Base-by-base conservation (phyloP, 2,113 vertebrate species). In the Thamnaconus septentrionalis region DNA sequence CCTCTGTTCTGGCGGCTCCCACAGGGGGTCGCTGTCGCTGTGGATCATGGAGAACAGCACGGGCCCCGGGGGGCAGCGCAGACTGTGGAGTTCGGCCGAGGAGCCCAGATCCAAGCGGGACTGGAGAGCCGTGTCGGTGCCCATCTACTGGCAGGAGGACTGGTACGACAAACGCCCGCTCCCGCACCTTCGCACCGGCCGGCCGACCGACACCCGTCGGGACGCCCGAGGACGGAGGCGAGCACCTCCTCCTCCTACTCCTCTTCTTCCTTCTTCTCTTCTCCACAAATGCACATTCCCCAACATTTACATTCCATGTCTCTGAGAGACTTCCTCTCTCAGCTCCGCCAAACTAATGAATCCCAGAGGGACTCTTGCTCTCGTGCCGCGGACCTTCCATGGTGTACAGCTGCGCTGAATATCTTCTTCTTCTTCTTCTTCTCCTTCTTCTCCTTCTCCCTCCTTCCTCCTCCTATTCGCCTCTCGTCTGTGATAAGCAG, bases 21-120 rank as follows among this genome's bases (percentile, higher is more conserved):
- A 95, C 69, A 90, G 82, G 67, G 94, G 93, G 81, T 92, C 92
- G 1, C 71, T 98, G 31, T 97, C 95, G 49, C 76, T 99, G 78
- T 85, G 92, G 89, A 78, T 97, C 53, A 76, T 93, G 0, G 93
- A 98, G 77, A 98, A 99, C 86, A 93, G 92, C 71, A 99, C 96
- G 0, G 94, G 94, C 8, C 93, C 91, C 0, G 93, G 94, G 4
- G 92, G 93, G 42, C 91, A 88, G 69, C 85, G 76, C 60, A 87
- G 40, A 0, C 85, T 98, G 78, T 98, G 96, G 96, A 88, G 90
- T 9, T 93, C 92, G 78, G 77, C 80, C 65, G 0, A 74, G 66
- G 84, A 93, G 87, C 69, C 80, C 57, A 83, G 69, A 88, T 78
- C 89, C 75, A 87, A 88, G 75, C 63, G 91, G 84, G 95, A 93